Conservation (phyloP, 2,888 invertebrate genomes). For the Acleris literana region DNA sequence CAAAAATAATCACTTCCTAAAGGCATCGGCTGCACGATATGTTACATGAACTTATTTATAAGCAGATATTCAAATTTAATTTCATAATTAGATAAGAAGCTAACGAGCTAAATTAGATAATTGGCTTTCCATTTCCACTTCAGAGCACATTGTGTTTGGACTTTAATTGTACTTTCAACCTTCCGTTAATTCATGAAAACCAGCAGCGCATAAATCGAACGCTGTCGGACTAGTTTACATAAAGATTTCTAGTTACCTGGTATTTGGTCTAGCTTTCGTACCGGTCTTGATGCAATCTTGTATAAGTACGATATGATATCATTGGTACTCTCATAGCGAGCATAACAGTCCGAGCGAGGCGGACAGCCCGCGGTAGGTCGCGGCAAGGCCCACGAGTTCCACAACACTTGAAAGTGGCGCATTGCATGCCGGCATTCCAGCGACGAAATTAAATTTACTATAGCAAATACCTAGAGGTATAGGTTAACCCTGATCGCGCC, state of each 20-base stretch:
- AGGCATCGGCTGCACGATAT: background rate
- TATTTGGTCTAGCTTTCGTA: conserved; percentile 34
- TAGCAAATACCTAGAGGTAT: conserved; percentile 20
- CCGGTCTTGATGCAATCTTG: conserved; percentile 35
- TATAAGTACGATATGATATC: conserved; percentile 31
- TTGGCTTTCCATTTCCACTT: conserved; percentile 16
- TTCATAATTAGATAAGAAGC: conserved; percentile 11
- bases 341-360: conserved; percentile 23
- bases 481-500: background rate
- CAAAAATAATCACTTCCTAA: conserved; percentile 15
- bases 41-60: conserved; percentile 17
- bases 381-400: conserved; percentile 54
- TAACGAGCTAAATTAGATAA: conserved; percentile 3
- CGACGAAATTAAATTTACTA: conserved; percentile 45
- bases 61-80: conserved; percentile 18
- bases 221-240: conserved; percentile 21
- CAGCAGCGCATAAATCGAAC: conserved; percentile 8
- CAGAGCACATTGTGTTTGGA: background rate
- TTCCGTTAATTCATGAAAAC: background rate
- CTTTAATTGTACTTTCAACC: background rate
- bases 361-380: conserved; percentile 30
- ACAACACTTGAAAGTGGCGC: conserved; percentile 63
- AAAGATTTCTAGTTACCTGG: conserved; percentile 26
- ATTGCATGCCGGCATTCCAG: conserved; percentile 56
- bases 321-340: conserved; percentile 31